Percentiles rank a stretch among this genome's conserved stretches.
These are phyloP conservation scores for Spinus pinus DNA, from an alignment of 2,797 vertebrate genomes.

Conservation along the genomic window DNA sequence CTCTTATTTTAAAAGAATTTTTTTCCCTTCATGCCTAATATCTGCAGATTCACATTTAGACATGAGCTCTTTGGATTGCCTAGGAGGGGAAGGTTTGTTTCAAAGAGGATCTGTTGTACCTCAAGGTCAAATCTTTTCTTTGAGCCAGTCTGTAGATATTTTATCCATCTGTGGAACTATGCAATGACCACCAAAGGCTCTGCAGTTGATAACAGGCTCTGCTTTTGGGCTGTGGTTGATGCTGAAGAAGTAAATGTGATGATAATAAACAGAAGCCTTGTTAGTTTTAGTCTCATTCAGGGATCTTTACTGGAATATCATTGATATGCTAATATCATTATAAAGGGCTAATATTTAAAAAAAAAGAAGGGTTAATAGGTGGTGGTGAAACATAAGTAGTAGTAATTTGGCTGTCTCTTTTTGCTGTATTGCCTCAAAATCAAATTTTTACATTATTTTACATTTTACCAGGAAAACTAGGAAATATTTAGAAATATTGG, in stretches of 20 bases:
- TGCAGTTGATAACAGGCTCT: neutral
- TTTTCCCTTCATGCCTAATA: conserved; percentile 13
- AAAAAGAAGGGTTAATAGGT: neutral
- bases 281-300: neutral
- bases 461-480: neutral
- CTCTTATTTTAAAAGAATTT: neutral
- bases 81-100: conserved; percentile 34
- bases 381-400: neutral
- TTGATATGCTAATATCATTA: neutral
- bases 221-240: neutral
- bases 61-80: neutral
- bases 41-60: neutral
- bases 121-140: conserved; percentile 44
- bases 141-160: neutral
- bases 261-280: neutral
- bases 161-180: neutral
- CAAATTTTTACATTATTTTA: neutral
- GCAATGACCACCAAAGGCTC: neutral
- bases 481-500: neutral
- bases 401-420: neutral
- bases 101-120: conserved; percentile 3
- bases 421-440: neutral
- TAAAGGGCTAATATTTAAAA: neutral
- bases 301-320: neutral
- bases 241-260: neutral